Conservation (phyloP, 2,797 vertebrate genomes). For the Manis pentadactyla region DNA sequence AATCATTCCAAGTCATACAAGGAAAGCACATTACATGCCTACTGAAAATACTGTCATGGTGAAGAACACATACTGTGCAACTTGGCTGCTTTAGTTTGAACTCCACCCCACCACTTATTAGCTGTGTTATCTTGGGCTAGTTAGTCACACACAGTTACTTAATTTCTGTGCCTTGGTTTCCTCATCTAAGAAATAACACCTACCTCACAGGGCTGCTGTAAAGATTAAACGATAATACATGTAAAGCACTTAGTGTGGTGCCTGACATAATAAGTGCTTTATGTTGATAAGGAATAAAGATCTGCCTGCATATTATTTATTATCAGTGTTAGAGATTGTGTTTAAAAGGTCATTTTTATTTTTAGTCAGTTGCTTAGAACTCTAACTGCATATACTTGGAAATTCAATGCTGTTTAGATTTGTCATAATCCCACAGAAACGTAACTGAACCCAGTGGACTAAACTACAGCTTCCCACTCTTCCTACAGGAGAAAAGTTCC, state of each 20-base stretch:
- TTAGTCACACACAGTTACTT: slow-evolving; percentile 46
- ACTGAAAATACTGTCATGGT: neutral
- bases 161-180: slow-evolving; percentile 23
- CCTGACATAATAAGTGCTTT: slow-evolving; percentile 15
- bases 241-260: neutral
- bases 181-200: neutral
- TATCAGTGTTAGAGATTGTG: neutral
- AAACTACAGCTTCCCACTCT: slow-evolving; percentile 16
- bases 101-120: slow-evolving; percentile 26
- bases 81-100: slow-evolving; percentile 15
- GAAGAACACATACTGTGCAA: neutral
- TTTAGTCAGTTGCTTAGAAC: neutral
- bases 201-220: neutral
- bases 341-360: slow-evolving; percentile 14
- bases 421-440: slow-evolving; percentile 17
- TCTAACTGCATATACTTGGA: slow-evolving; percentile 19
- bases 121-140: neutral
- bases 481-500: neutral
- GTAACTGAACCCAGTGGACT: neutral
- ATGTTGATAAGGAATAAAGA: slow-evolving; percentile 28
- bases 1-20: slow-evolving; percentile 11
- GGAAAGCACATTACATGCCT: neutral
- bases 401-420: neutral
- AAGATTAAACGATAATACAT: slow-evolving; percentile 18
- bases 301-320: neutral